Conservation (phyloP, 2,888 invertebrate genomes). For the Hybos culiciformis region DNA sequence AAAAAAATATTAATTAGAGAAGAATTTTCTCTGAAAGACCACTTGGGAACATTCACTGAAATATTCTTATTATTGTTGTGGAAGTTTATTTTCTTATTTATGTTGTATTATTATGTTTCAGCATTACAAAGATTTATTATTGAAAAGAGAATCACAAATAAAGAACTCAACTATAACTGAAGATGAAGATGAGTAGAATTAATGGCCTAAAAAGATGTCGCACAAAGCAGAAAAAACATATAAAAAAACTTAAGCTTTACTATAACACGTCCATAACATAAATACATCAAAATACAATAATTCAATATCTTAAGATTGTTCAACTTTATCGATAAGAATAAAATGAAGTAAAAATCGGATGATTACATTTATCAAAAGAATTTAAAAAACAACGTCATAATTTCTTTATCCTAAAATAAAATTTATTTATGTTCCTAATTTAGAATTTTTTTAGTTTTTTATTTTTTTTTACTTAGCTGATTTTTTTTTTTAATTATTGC, state of each 20-base stretch:
- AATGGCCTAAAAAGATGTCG: background rate
- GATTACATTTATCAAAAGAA: too few species aligned
- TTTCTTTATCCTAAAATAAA: too few species aligned
- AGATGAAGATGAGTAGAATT: constrained; percentile 43
- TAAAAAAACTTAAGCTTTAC: background rate
- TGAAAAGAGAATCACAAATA: constrained; percentile 38
- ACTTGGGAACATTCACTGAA: background rate
- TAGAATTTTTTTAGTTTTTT: too few species aligned
- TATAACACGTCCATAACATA: background rate
- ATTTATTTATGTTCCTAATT: too few species aligned
- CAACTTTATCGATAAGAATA: background rate
- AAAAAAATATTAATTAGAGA: background rate
- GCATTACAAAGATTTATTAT: constrained; percentile 30
- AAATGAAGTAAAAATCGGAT: background rate
- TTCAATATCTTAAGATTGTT: background rate
- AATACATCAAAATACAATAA: background rate
- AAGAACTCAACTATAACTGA: constrained; percentile 57
- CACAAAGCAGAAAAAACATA: background rate
- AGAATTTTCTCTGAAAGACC: background rate
- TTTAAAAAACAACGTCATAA: too few species aligned
- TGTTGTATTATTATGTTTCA: constrained; percentile 11
- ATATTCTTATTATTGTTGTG: background rate
- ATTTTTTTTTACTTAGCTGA: too few species aligned
- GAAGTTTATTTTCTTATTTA: background rate
- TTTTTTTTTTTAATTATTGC: too few species aligned